phyloP scores from a whole-genome alignment of 2,888 invertebrate species.

The Amiota minor region DNA sequence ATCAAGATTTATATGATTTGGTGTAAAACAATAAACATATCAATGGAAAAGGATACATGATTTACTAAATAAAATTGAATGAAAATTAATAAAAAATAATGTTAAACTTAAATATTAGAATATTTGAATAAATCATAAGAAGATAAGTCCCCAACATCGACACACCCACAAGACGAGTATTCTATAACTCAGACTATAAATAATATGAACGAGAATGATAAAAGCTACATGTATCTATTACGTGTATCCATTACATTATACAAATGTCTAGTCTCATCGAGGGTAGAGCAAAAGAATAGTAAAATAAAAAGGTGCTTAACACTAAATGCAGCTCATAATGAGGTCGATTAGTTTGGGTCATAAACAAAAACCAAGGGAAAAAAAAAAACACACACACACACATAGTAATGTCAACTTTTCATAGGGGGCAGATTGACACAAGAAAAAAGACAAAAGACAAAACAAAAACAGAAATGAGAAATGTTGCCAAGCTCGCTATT shows the following conservation, averaged over 20 bases:
- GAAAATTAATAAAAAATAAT: not conserved
- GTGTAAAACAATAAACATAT: no score
- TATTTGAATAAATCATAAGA: not conserved
- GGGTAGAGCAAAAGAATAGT: not conserved
- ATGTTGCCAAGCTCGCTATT: slow-evolving; percentile 1
- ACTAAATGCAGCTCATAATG: slow-evolving; percentile 28
- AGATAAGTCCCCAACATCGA: no score
- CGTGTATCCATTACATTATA: no score
- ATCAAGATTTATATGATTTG: no score
- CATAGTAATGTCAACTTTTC: not conserved
- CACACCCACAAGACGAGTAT: no score
- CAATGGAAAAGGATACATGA: no score
- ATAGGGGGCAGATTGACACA: not conserved
- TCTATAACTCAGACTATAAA: no score
- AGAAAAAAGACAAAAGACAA: not conserved
- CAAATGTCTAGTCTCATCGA: no score
- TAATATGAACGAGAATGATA: no score
- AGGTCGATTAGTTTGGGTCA: slow-evolving; percentile 26
- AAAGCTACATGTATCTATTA: slow-evolving; percentile 11
- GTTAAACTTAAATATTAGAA: not conserved
- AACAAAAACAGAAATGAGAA: not conserved
- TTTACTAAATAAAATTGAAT: no score
- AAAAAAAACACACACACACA: not conserved
- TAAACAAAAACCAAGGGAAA: slow-evolving; percentile 17
- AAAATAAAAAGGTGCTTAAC: slow-evolving; percentile 26